Evolutionary conservation across 2,888 invertebrate genomes (phyloP).

Genomic region (Troides helena): DNA sequence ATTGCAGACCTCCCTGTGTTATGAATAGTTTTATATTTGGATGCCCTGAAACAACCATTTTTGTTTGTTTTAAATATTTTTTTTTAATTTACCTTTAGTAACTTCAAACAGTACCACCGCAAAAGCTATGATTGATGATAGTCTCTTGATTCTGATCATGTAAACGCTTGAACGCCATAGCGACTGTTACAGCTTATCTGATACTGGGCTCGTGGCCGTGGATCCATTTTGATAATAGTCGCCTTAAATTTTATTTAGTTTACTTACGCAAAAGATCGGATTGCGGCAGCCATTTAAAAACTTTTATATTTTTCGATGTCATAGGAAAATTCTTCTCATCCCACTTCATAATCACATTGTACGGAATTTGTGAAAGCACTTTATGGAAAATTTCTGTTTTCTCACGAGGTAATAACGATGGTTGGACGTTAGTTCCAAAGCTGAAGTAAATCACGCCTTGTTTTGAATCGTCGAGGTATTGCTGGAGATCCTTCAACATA

Average conservation of each 20-base stretch:
- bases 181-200: too few relatives aligned
- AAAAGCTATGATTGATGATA: too few relatives aligned
- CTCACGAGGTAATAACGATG: constrained; percentile 39
- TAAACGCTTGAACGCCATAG: too few relatives aligned
- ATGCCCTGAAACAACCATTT: background rate
- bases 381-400: constrained; percentile 43
- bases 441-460: constrained; percentile 55
- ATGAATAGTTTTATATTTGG: background rate
- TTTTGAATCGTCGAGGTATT: constrained; percentile 44
- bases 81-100: background rate
- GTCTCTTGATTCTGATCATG: too few relatives aligned
- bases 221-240: too few relatives aligned
- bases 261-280: constrained; percentile 45
- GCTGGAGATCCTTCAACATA: constrained; percentile 43
- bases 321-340: constrained; percentile 42
- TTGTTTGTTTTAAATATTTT: too few relatives aligned
- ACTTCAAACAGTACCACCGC: background rate
- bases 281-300: constrained; percentile 54
- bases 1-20: constrained; percentile 9
- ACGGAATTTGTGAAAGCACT: constrained; percentile 48
- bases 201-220: too few relatives aligned
- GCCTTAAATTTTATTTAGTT: too few relatives aligned
- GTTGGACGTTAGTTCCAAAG: constrained; percentile 51
- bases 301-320: constrained; percentile 46
- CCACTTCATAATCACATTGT: constrained; percentile 56